Evolutionary conservation across 2,888 invertebrate species (phyloP).

Genomic region (Tolmerus cingulatus): DNA sequence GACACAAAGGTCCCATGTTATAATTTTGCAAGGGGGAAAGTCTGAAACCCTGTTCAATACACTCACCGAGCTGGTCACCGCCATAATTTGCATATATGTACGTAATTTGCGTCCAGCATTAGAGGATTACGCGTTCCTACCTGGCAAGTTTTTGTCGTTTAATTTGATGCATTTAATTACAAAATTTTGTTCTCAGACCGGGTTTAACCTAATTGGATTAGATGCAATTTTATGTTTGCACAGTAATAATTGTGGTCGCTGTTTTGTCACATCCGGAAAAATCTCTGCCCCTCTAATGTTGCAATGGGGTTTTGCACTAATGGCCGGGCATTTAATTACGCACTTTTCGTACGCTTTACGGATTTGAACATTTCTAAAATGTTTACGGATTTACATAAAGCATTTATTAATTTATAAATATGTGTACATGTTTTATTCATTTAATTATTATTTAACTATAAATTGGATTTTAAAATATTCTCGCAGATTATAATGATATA

Average conservation of each 20-base stretch:
- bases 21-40: not conserved
- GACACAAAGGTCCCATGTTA: conserved; percentile 5
- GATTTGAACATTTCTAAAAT: not conserved
- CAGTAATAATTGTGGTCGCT: conserved; percentile 32
- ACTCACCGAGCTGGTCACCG: not conserved
- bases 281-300: not conserved
- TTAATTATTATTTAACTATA: too few relatives aligned
- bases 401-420: not conserved
- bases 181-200: conserved; percentile 18
- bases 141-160: conserved; percentile 18
- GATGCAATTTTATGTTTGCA: conserved; percentile 23
- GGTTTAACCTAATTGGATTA: conserved; percentile 29
- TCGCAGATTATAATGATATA: too few relatives aligned
- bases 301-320: not conserved
- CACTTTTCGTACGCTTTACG: not conserved
- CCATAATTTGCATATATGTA: conserved; percentile 36
- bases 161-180: conserved; percentile 38
- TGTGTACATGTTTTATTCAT: too few relatives aligned
- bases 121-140: conserved; percentile 20
- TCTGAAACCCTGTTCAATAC: conserved; percentile 26
- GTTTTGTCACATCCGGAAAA: conserved; percentile 20
- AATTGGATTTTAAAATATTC: too few relatives aligned
- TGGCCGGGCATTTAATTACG: not conserved
- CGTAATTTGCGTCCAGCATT: conserved; percentile 21
- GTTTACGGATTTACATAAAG: not conserved